Evolutionary conservation across 2,888 invertebrate genomes (phyloP).

Genomic region (Zonitis immaculata): DNA sequence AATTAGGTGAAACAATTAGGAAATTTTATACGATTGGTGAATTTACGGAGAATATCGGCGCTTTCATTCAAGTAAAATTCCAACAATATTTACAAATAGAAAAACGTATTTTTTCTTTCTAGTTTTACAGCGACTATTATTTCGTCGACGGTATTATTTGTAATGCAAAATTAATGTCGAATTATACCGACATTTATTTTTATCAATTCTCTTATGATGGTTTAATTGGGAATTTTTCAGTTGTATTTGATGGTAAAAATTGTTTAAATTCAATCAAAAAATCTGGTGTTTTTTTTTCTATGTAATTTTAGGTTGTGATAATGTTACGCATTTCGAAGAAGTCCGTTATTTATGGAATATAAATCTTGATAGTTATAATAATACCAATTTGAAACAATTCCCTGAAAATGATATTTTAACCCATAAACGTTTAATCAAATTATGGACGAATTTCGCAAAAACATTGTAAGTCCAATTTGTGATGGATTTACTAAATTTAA

Average conservation of each 20-base stretch:
- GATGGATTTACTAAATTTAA: too few relatives aligned
- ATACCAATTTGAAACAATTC: constrained; percentile 11
- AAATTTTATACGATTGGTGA: constrained; percentile 4
- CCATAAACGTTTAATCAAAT: constrained; percentile 14
- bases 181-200: not conserved
- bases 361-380: constrained; percentile 4
- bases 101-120: not conserved
- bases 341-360: constrained; percentile 23
- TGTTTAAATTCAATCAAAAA: not conserved
- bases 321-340: constrained; percentile 30
- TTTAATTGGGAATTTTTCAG: not conserved
- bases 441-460: constrained; percentile 23
- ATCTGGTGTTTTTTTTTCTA: not conserved
- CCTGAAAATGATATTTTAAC: constrained; percentile 17
- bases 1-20: constrained; percentile 4
- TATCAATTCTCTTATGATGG: not conserved
- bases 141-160: constrained; percentile 17
- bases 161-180: not conserved
- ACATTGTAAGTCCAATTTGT: not conserved
- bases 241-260: not conserved
- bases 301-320: constrained; percentile 25
- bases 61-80: constrained; percentile 6
- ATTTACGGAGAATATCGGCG: constrained; percentile 2
- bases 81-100: not conserved
- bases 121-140: constrained; percentile 13